These are phyloP conservation scores for Drepana arcuata DNA, from an alignment of 1,140 invertebrate genomes.

Conservation along the genomic window DNA sequence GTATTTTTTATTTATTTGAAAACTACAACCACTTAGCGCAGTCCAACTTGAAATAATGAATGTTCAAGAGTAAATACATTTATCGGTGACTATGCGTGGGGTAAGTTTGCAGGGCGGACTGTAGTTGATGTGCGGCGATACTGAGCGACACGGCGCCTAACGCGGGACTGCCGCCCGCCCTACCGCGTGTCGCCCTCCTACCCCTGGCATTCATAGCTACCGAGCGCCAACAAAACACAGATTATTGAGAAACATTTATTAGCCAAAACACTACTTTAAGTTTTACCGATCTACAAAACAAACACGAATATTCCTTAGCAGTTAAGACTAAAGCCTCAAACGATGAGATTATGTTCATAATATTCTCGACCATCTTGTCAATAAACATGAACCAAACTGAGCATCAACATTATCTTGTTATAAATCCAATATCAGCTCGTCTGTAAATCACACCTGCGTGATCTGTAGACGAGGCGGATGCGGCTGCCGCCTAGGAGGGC, in stretches of 20 bases:
- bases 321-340: no score
- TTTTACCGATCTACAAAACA: slow-evolving; percentile 38
- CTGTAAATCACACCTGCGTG: slow-evolving; percentile 64
- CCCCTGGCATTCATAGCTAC: slow-evolving; percentile 31
- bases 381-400: no score
- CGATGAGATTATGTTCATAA: no score
- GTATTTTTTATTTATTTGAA: no score
- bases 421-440: no score
- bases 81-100: slow-evolving; percentile 21
- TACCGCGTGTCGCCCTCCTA: slow-evolving; percentile 21
- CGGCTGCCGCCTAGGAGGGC: slow-evolving; percentile 32
- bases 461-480: slow-evolving; percentile 40
- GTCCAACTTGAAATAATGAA: no score
- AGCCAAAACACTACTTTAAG: slow-evolving; percentile 57
- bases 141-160: slow-evolving; percentile 46
- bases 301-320: slow-evolving; percentile 16
- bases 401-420: no score
- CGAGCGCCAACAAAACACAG: slow-evolving; percentile 53
- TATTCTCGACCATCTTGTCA: no score
- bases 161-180: slow-evolving; percentile 58
- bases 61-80: no score
- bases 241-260: slow-evolving; percentile 59
- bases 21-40: no score
- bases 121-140: slow-evolving; percentile 22
- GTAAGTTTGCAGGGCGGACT: slow-evolving; percentile 26